Evolutionary conservation across 1,140 invertebrate genomes (phyloP).

Genomic region (Scaptomyza pallida): DNA sequence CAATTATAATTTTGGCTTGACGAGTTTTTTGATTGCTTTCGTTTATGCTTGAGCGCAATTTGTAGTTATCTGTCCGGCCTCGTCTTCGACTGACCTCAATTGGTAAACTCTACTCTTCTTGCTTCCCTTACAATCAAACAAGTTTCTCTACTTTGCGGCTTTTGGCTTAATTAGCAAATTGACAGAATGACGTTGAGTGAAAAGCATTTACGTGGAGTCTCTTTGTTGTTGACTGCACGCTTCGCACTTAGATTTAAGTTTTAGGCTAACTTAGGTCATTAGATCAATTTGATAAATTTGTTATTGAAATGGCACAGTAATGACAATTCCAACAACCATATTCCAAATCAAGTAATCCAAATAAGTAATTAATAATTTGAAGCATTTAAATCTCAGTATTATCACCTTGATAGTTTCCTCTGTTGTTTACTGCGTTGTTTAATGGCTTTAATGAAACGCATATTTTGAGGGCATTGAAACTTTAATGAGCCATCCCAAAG

Average conservation of each 20-base stretch:
- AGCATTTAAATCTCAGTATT: slow-evolving; percentile 30
- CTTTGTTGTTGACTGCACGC: not conserved
- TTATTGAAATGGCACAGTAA: not conserved
- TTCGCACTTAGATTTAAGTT: no score
- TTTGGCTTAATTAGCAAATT: slow-evolving; percentile 59
- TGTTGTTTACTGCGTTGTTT: not conserved
- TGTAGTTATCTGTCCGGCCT: slow-evolving; percentile 45
- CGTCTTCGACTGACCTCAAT: slow-evolving; percentile 48
- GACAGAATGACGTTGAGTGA: slow-evolving; percentile 55
- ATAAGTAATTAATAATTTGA: not conserved
- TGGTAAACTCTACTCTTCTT: slow-evolving; percentile 14
- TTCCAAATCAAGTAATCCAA: no score
- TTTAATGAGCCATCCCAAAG: slow-evolving; percentile 49
- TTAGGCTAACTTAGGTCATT: not conserved
- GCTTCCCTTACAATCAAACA: slow-evolving; percentile 7
- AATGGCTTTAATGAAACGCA: slow-evolving; percentile 40
- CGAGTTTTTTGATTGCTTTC: slow-evolving; percentile 61
- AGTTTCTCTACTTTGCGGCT: slow-evolving; percentile 49
- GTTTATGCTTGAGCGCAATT: slow-evolving; percentile 51
- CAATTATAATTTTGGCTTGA: slow-evolving; percentile 55
- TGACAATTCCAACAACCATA: no score
- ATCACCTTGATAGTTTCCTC: slow-evolving; percentile 5
- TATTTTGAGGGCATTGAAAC: slow-evolving; percentile 31
- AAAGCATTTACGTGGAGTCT: slow-evolving; percentile 26
- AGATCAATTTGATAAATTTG: not conserved